Evolutionary conservation across 2,797 vertebrate species (phyloP).

Genomic region (Epinephelus malabaricus): DNA sequence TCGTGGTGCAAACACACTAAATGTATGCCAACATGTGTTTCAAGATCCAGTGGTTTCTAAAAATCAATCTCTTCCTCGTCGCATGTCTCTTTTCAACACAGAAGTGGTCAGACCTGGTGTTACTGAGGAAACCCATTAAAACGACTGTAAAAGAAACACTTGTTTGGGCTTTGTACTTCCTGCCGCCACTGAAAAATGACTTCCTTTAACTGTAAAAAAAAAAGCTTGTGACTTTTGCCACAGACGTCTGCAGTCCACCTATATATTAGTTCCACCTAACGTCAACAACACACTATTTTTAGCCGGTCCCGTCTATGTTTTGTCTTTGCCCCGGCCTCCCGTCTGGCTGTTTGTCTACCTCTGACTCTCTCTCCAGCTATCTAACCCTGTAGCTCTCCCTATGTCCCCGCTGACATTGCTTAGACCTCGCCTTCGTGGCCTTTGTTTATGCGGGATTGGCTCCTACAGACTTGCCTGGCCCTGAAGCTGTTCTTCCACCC

Average conservation of each 20-base stretch:
- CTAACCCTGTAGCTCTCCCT: conserved; percentile 3
- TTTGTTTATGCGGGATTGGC: conserved; percentile 58
- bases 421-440: conserved; percentile 23
- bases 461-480: conserved; percentile 30
- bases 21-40: neutral
- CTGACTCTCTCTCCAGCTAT: neutral
- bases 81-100: conserved; percentile 7
- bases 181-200: conserved; percentile 28
- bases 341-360: conserved; percentile 52
- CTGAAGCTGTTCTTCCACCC: conserved; percentile 48
- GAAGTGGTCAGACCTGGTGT: conserved; percentile 8
- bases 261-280: conserved; percentile 33
- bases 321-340: conserved; percentile 50
- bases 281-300: conserved; percentile 68
- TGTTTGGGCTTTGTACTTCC: conserved; percentile 28
- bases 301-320: conserved; percentile 57
- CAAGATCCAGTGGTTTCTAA: neutral
- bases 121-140: conserved; percentile 56
- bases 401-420: conserved; percentile 24
- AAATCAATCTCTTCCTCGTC: neutral
- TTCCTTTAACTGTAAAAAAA: conserved; percentile 37
- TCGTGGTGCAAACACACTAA: neutral
- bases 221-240: conserved; percentile 24
- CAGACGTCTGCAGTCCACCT: conserved; percentile 27
- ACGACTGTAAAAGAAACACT: conserved; percentile 24